Evolutionary conservation across 2,113 vertebrate species (phyloP).

Genomic region (Lagenorhynchus albirostris): DNA sequence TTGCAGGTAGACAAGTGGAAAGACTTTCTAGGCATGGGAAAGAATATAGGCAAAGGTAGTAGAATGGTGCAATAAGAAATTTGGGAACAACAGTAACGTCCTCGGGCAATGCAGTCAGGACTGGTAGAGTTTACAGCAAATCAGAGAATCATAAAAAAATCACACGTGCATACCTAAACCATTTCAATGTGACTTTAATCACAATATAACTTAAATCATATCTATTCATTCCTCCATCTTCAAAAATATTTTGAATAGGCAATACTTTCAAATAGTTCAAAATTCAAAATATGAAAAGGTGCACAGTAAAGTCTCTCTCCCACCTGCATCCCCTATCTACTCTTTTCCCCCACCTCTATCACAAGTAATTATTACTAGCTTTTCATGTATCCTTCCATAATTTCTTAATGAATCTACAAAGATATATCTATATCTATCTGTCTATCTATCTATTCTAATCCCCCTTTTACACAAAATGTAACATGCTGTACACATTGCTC

Average conservation of each 20-base stretch:
- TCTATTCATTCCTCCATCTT: background rate
- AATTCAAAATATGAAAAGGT: background rate
- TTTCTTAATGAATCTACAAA: background rate
- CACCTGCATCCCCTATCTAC: background rate
- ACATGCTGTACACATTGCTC: background rate
- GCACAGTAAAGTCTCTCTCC: background rate
- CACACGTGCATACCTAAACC: background rate
- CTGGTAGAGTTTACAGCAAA: background rate
- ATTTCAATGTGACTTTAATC: conserved; percentile 1
- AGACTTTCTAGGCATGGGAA: background rate
- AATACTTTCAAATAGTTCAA: background rate
- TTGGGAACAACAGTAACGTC: background rate
- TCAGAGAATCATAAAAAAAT: background rate
- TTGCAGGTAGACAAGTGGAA: background rate
- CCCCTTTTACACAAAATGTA: background rate
- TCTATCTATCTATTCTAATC: background rate
- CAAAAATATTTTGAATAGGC: background rate
- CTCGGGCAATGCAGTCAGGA: background rate
- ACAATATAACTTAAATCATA: background rate
- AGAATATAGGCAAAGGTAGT: background rate
- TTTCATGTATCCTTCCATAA: background rate
- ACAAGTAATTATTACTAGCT: background rate
- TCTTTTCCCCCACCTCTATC: background rate
- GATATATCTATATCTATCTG: background rate
- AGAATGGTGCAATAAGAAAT: background rate